Conservation (phyloP, 2,888 invertebrate genomes). For the Nymphalis c-album region DNA sequence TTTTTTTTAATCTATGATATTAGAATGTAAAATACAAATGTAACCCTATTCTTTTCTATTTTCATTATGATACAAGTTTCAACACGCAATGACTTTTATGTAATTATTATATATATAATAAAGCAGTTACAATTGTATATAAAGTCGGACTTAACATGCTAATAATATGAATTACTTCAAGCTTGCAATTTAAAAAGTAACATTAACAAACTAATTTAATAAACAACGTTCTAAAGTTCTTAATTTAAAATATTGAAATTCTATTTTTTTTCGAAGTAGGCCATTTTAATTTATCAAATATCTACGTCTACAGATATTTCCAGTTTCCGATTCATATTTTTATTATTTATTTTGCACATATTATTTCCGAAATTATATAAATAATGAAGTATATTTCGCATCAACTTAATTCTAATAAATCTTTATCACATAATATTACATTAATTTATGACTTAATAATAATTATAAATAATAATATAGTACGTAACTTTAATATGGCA, state of each 20-base stretch:
- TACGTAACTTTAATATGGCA: conserved; percentile 80
- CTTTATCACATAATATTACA: conserved; percentile 76
- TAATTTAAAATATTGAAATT: neutral
- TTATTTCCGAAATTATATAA: conserved; percentile 14
- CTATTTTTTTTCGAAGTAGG: conserved; percentile 10
- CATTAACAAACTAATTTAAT: neutral
- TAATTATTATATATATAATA: conserved; percentile 19
- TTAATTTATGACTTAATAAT: conserved; percentile 75
- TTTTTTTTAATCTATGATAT: neutral
- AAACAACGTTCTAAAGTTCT: no score
- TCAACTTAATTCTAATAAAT: conserved; percentile 57
- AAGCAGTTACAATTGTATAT: conserved; percentile 21
- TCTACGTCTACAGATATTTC: conserved; percentile 23
- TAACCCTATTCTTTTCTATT: neutral
- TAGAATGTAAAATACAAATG: neutral
- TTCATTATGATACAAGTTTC: neutral
- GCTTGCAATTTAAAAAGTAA: neutral
- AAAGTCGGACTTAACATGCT: conserved; percentile 10
- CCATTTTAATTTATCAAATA: conserved; percentile 12
- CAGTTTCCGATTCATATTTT: conserved; percentile 23
- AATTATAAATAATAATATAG: conserved; percentile 78
- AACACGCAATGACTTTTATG: conserved; percentile 19
- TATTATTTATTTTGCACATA: conserved; percentile 16
- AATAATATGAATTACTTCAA: conserved; percentile 4
- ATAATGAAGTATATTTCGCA: conserved; percentile 28